A percentile compares a stretch with the other conserved stretches of the same genome.
These are phyloP conservation scores for Phorcus lineatus DNA, from an alignment of 2,888 invertebrate species.

Conservation along the genomic window DNA sequence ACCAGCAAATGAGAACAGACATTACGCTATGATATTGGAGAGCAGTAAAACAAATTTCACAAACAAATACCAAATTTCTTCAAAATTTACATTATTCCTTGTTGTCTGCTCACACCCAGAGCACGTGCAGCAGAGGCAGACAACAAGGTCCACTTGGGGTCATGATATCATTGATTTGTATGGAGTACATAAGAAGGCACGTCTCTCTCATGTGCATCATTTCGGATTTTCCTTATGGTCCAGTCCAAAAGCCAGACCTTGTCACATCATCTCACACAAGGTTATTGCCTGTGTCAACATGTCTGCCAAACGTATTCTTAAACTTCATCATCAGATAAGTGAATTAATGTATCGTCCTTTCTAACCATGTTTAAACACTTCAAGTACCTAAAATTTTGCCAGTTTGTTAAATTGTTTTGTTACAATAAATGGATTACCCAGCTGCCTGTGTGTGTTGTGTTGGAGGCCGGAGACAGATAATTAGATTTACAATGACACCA, in stretches of 20 bases:
- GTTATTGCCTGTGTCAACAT: slow-evolving; percentile 44
- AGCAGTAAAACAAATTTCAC: too few relatives aligned
- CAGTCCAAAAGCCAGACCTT: slow-evolving; percentile 39
- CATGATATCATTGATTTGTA: not conserved
- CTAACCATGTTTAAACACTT: not conserved
- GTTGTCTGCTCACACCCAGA: slow-evolving; percentile 43
- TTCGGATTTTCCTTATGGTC: slow-evolving; percentile 47
- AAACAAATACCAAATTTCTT: not conserved
- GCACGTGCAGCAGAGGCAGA: slow-evolving; percentile 42
- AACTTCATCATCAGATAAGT: slow-evolving; percentile 34
- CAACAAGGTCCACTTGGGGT: slow-evolving; percentile 45
- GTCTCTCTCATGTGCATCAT: slow-evolving; percentile 39
- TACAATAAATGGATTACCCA: not conserved
- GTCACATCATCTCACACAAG: slow-evolving; percentile 39
- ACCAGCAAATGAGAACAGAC: too few relatives aligned
- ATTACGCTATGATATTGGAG: too few relatives aligned
- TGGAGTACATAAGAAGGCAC: slow-evolving; percentile 30
- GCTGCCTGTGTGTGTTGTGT: not conserved
- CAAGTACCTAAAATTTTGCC: not conserved
- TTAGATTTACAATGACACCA: not conserved
- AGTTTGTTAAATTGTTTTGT: not conserved
- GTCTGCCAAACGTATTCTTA: slow-evolving; percentile 36
- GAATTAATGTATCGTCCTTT: not conserved
- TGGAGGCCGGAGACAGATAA: not conserved
- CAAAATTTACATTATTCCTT: slow-evolving; percentile 30